Percentiles rank a stretch among this genome's conserved stretches.
Conservation (phyloP, 2,113 vertebrate genomes). For the Rattus rattus region DNA sequence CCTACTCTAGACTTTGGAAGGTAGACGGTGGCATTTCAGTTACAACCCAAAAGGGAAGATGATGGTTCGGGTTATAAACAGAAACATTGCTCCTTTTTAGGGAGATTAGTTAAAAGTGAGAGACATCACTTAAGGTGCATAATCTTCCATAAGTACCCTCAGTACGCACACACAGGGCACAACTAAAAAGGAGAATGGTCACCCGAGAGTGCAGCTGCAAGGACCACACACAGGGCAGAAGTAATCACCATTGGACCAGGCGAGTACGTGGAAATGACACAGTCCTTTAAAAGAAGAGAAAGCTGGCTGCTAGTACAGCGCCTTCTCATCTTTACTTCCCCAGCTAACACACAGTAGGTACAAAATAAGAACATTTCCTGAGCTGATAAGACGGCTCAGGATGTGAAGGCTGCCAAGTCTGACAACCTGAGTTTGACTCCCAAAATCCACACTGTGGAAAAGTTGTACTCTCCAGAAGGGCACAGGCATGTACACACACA, state of each 20-base stretch:
- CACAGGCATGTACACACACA: neutral
- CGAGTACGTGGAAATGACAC: neutral
- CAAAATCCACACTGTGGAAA: neutral
- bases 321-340: neutral
- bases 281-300: conserved; percentile 20
- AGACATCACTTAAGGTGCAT: neutral
- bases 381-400: neutral
- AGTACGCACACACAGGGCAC: neutral
- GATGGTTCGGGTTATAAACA: neutral
- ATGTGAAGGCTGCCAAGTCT: neutral
- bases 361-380: neutral
- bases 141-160: neutral
- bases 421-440: neutral
- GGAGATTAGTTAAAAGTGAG: conserved; percentile 11
- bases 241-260: neutral
- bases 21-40: neutral
- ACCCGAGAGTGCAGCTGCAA: neutral
- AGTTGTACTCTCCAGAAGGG: neutral
- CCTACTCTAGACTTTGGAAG: neutral
- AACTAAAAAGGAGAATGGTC: conserved; percentile 7
- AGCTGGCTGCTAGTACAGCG: neutral
- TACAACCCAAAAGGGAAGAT: neutral
- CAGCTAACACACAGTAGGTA: neutral
- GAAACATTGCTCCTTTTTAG: neutral
- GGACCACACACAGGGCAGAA: neutral